Percentiles rank a stretch among this genome's conserved stretches.
phyloP scores from a whole-genome alignment of 2,888 invertebrate species.

The Andrena fulva region DNA sequence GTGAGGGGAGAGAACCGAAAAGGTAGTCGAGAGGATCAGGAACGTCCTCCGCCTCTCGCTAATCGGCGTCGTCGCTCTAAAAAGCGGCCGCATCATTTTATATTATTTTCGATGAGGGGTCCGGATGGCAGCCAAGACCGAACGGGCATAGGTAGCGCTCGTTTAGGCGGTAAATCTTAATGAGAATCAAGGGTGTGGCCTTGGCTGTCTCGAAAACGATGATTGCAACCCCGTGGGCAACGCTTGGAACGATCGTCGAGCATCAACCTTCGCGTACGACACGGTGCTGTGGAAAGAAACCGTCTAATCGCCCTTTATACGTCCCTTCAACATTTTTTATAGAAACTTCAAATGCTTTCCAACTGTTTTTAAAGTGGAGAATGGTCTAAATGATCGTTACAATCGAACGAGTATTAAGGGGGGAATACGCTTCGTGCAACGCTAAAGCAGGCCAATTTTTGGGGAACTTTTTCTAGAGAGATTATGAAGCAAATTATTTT shows the following conservation, averaged over 20 bases:
- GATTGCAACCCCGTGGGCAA: constrained; percentile 63
- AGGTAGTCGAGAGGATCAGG: constrained; percentile 20
- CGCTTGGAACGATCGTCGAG: constrained; percentile 46
- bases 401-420: too few relatives aligned
- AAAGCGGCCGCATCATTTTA: constrained; percentile 58
- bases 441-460: too few relatives aligned
- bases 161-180: constrained; percentile 72
- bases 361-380: not conserved
- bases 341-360: not conserved
- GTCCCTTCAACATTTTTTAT: too few relatives aligned
- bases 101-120: constrained; percentile 64
- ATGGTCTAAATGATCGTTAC: not conserved
- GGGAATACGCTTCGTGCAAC: too few relatives aligned
- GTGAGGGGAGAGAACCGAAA: constrained; percentile 20
- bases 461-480: too few relatives aligned
- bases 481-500: too few relatives aligned
- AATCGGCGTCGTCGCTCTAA: constrained; percentile 45
- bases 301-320: constrained; percentile 26
- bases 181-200: constrained; percentile 73
- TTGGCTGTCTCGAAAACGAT: constrained; percentile 66
- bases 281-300: constrained; percentile 16
- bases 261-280: constrained; percentile 38
- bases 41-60: constrained; percentile 28
- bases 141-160: constrained; percentile 65
- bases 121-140: constrained; percentile 48